Evolutionary conservation across 1,140 invertebrate species (phyloP), one percentile per base, ranked within the genome.

Genomic region (Apis florea): DNA sequence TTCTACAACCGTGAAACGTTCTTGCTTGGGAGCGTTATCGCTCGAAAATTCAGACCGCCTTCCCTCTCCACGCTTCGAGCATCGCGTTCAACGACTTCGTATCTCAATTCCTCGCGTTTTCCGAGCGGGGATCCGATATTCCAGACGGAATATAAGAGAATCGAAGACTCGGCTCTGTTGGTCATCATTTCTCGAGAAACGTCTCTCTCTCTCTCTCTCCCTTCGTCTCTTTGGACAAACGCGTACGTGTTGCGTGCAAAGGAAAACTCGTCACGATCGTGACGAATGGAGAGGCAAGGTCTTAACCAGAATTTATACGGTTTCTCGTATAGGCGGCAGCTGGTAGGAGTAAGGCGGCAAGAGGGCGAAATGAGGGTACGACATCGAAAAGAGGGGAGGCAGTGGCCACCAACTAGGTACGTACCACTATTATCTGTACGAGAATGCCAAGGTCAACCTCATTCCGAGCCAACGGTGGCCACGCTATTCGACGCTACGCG

Each of bases 361-460:
- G 78, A 73, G 79, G 79, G 76, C 61, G 78, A 83, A 83, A 83
- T 74, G 78, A 80, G 82, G 64, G 77, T 83, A 83, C 49, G 63
- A 80, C 82, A 24, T 72, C 77, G 58, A 59, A 80, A 83, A 74
- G 82, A 74, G 54, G 56, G 69, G 82, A 83, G 70, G 72, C 54
- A 76, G 72, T 40, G 31, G 31, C 71, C 83, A 76, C 66, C 83
- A 53, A 70, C 72, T 84, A 84, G 79, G 66, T 69, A 74, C 69
- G 66, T 69, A 74, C 69, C 72, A 71, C 79, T 84, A 84, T 87
- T 81, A 83, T 88, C 83, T 85, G 72, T 84, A 75, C 72, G 89
- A 89, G 91, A 92, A 92, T 92, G 89, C 91, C 90, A 92, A 92
- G 92, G 92, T 90, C 91, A 91, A 89, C 90, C 88, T 92, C 91